phyloP scores from a whole-genome alignment of 2,113 vertebrate species.

The Neogobius melanostomus region DNA sequence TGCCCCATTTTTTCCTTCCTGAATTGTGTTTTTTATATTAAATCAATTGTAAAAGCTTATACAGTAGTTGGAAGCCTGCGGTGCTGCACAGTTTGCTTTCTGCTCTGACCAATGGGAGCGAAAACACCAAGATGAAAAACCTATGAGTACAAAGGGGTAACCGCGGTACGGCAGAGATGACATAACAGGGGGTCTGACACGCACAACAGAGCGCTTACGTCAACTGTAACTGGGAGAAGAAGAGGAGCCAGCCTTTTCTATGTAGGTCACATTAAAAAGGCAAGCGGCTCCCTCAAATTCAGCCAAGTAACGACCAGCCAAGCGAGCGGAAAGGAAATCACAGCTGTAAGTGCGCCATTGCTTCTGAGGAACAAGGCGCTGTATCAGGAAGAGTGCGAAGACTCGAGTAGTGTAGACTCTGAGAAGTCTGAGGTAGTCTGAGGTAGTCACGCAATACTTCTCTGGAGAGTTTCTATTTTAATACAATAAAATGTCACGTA shows the following conservation, averaged over 20 bases:
- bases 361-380: background rate
- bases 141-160: slow-evolving; percentile 20
- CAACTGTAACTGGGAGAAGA: slow-evolving; percentile 78
- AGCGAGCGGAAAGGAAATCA: slow-evolving; percentile 24
- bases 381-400: background rate
- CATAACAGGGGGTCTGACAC: slow-evolving; percentile 68
- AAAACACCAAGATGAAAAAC: slow-evolving; percentile 26
- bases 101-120: slow-evolving; percentile 33
- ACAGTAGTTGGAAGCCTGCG: background rate
- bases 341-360: slow-evolving; percentile 14
- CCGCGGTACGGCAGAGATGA: slow-evolving; percentile 55
- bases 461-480: background rate
- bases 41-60: background rate
- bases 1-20: background rate
- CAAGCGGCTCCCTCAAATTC: slow-evolving; percentile 50
- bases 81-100: background rate
- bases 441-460: background rate
- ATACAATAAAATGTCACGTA: background rate
- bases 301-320: slow-evolving; percentile 43
- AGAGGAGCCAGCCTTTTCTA: slow-evolving; percentile 56
- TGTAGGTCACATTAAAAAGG: slow-evolving; percentile 79
- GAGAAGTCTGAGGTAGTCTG: background rate
- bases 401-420: background rate
- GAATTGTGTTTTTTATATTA: background rate
- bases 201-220: slow-evolving; percentile 62